Conservation (phyloP, 2,797 vertebrate genomes). For the Tinamus major region DNA sequence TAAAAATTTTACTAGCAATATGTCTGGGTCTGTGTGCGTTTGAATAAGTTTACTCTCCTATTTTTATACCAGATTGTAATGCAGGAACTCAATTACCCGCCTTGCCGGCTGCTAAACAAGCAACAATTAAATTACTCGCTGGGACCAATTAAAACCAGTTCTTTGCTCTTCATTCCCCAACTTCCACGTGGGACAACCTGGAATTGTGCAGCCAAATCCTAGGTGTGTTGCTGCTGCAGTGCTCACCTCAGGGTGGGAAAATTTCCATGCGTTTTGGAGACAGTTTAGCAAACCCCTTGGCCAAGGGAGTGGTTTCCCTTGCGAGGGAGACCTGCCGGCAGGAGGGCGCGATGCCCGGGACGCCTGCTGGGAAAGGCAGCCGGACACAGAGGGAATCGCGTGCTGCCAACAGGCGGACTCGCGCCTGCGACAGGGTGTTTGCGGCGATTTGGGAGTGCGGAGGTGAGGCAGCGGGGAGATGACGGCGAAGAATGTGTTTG, state of each 20-base stretch:
- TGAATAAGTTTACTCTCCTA: slow-evolving; percentile 35
- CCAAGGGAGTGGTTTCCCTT: background rate
- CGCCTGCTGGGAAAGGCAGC: background rate
- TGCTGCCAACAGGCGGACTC: background rate
- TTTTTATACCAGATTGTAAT: slow-evolving; percentile 38
- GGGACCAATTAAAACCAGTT: slow-evolving; percentile 66
- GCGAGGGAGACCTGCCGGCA: background rate
- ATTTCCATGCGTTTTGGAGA: background rate
- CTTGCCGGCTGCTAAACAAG: slow-evolving; percentile 57
- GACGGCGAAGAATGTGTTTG: background rate
- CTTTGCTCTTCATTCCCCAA: slow-evolving; percentile 29
- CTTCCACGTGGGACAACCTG: slow-evolving; percentile 2
- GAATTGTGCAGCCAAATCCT: slow-evolving; percentile 8
- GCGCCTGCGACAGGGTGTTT: background rate
- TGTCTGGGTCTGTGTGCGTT: slow-evolving; percentile 31
- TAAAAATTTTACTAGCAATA: slow-evolving; percentile 26
- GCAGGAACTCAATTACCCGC: slow-evolving; percentile 39
- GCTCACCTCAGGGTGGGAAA: background rate
- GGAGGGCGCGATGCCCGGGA: background rate
- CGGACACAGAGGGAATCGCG: background rate
- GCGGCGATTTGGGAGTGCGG: background rate
- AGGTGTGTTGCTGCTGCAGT: background rate
- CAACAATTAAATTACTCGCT: slow-evolving; percentile 48
- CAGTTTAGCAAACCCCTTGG: background rate
- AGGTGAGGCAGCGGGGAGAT: background rate